Conservation (phyloP, 2,888 invertebrate species). For the Drosophila subquinaria region DNA sequence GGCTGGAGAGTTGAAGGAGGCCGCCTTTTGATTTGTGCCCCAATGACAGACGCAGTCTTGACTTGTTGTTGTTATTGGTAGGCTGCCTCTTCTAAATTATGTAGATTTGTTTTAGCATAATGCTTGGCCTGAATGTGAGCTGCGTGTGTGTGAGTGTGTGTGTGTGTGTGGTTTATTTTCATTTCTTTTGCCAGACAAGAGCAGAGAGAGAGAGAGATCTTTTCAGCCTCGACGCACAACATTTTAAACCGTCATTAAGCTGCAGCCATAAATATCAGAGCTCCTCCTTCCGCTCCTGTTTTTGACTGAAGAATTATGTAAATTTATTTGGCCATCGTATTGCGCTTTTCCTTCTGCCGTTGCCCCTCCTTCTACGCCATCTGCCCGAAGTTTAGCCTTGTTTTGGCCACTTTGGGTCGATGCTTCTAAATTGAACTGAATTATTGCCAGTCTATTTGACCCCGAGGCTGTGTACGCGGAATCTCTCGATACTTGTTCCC, state of each 20-base stretch:
- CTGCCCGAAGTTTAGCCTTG: slow-evolving; percentile 23
- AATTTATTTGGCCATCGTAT: slow-evolving; percentile 73
- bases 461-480: slow-evolving; percentile 11
- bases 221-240: slow-evolving; percentile 52
- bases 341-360: slow-evolving; percentile 59
- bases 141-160: slow-evolving; percentile 24
- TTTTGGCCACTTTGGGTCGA: slow-evolving; percentile 33
- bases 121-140: slow-evolving; percentile 44
- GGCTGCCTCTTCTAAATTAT: slow-evolving; percentile 70
- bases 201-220: slow-evolving; percentile 31
- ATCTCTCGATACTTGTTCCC: neutral
- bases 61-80: slow-evolving; percentile 9
- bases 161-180: slow-evolving; percentile 33
- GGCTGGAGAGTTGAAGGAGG: slow-evolving; percentile 28
- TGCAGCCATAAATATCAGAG: slow-evolving; percentile 73
- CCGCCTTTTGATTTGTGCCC: slow-evolving; percentile 71
- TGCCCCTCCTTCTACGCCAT: neutral
- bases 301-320: slow-evolving; percentile 70
- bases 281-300: slow-evolving; percentile 31
- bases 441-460: slow-evolving; percentile 54
- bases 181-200: slow-evolving; percentile 18
- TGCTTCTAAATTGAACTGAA: slow-evolving; percentile 63
- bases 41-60: slow-evolving; percentile 53
- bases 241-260: slow-evolving; percentile 79
- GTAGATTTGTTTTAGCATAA: slow-evolving; percentile 80